A percentile compares a stretch with the other conserved stretches of the same genome.
Evolutionary conservation across 2,113 vertebrate genomes (phyloP).

Genomic region (Microcebus tavaratra): DNA sequence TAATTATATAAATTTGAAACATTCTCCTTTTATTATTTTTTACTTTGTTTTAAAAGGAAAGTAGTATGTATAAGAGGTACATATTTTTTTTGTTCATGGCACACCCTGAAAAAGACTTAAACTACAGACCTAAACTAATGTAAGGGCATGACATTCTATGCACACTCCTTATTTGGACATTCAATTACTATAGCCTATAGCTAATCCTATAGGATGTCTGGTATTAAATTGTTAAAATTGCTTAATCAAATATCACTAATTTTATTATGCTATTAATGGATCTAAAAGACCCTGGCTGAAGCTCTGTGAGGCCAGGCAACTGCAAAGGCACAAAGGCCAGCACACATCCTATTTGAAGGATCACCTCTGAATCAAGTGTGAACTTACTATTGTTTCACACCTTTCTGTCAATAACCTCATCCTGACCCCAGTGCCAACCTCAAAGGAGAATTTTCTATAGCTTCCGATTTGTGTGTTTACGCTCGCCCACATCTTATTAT

Average conservation of each 20-base stretch:
- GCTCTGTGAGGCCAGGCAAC: background rate
- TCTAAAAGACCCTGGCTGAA: background rate
- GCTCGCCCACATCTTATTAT: background rate
- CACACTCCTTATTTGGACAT: background rate
- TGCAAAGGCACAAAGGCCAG: background rate
- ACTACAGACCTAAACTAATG: background rate
- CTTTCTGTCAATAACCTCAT: background rate
- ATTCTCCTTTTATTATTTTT: background rate
- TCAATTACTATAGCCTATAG: background rate
- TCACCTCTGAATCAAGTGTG: background rate
- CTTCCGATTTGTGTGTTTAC: background rate
- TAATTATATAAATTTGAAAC: conserved; percentile 16
- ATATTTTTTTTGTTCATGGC: background rate
- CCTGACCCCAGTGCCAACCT: background rate
- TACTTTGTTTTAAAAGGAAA: background rate
- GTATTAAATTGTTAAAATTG: background rate
- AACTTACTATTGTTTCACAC: background rate
- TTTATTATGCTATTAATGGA: background rate
- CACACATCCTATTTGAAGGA: background rate
- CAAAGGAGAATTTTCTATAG: background rate
- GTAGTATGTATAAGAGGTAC: background rate
- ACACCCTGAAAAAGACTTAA: background rate
- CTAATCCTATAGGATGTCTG: background rate
- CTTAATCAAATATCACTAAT: background rate
- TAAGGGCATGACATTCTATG: background rate